Evolutionary conservation across 1,140 invertebrate genomes (phyloP), one percentile per base, ranked within the genome.

Genomic region (Scylla paramamosain): DNA sequence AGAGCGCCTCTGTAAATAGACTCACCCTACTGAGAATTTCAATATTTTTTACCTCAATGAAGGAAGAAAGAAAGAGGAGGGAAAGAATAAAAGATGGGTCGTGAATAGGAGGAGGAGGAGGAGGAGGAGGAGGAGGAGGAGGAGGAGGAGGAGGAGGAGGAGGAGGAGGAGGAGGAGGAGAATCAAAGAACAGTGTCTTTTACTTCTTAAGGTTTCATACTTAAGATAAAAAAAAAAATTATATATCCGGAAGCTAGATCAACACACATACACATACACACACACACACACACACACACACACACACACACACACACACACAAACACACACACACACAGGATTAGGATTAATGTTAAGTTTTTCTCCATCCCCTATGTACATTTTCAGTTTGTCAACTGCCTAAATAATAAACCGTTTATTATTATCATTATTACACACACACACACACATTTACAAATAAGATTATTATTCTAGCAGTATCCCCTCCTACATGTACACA

Each of bases 91-190:
- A 77, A n/a, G 67, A 77, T 12, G 52, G 16, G 52, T 14, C 12
- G 52, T 14, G 52, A 20, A 59, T 12, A n/a, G 20, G n/a, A n/a
- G 25, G 25, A 77, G 25, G 67, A 77, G 67, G 67, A 77, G 25
- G 67, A 77, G 67, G 67, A 77, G 67, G 67, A 77, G 67, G 67
- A 77, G 67, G 67, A 77, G 67, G 67, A 77, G 67, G 67, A 77
- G 67, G 67, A 59, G 52, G 52, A 59, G 16, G 52, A 20, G 16
- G 52, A 20, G 16, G 52, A 59, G 52, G 52, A 20, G 16, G 52
- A 20, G 16, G 52, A 20, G 16, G 52, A 59, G 52, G 52, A 59
- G 52, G 52, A 59, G 52, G 52, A 59, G 52, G 52, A n/a, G 20
- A n/a, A 77, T 77, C 4, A 77, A 77, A 59, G 52, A 77, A 77